Percentiles rank a stretch among this genome's conserved stretches.
These are phyloP conservation scores for Falco punctatus DNA, from an alignment of 2,113 vertebrate genomes.

Conservation along the genomic window DNA sequence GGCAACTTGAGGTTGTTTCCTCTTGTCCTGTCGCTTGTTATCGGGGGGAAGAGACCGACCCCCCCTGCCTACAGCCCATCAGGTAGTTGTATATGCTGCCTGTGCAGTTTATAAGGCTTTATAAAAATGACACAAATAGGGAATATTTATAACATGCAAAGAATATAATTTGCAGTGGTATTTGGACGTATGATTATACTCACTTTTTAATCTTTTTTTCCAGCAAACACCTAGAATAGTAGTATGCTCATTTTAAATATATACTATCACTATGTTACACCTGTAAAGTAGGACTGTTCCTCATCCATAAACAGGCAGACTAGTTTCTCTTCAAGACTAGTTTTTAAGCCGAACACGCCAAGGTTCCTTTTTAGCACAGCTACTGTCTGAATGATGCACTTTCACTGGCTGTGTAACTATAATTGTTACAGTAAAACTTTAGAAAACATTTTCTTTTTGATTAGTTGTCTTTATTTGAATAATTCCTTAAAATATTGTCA, in stretches of 20 bases:
- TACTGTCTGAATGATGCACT: neutral
- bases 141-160: neutral
- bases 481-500: neutral
- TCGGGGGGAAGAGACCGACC: no score
- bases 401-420: neutral
- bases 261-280: neutral
- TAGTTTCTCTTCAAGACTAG: neutral
- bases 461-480: neutral
- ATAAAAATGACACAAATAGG: neutral
- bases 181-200: neutral
- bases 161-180: neutral
- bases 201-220: neutral
- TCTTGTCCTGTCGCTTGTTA: no score
- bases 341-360: neutral
- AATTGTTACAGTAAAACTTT: slow-evolving; percentile 25
- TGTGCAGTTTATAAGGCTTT: neutral
- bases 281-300: neutral
- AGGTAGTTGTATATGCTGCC: neutral
- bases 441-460: neutral
- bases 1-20: no score
- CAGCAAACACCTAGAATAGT: neutral
- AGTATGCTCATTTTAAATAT: neutral
- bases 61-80: no score
- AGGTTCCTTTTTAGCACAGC: neutral
- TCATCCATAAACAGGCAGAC: neutral